These are phyloP conservation scores for Porites rus DNA, from an alignment of 92 coral and sea anemone genomes.

Conservation along the genomic window DNA sequence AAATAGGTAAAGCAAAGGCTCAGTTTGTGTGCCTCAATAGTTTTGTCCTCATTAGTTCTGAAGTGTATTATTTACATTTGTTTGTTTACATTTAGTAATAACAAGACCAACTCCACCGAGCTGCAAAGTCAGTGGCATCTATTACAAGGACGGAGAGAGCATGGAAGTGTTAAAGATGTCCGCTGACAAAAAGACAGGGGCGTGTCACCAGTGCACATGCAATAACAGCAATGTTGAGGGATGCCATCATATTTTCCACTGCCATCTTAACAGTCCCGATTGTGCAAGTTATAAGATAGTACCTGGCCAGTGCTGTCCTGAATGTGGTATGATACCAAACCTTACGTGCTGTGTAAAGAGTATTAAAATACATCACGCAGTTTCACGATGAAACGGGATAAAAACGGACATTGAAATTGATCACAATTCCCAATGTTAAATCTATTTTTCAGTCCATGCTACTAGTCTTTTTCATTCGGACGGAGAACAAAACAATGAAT, in stretches of 20 bases:
- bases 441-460: too few relatives aligned
- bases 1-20: too few relatives aligned
- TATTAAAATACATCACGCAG: background rate
- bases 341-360: too few relatives aligned
- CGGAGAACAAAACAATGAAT: too few relatives aligned
- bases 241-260: constrained; percentile 40
- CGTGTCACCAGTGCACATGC: constrained; percentile 34
- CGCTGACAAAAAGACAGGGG: background rate
- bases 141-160: constrained; percentile 22
- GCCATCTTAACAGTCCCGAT: constrained; percentile 11
- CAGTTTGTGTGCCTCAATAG: too few relatives aligned
- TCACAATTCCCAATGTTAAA: background rate
- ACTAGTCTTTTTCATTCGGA: too few relatives aligned
- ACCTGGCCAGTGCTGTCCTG: constrained; percentile 38
- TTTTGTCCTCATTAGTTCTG: too few relatives aligned
- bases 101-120: constrained; percentile 28
- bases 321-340: constrained; percentile 25
- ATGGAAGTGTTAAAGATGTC: constrained; percentile 42
- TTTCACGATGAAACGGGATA: background rate
- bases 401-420: background rate
- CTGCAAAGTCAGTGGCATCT: constrained; percentile 12
- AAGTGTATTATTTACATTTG: too few relatives aligned
- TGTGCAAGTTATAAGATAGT: constrained; percentile 21
- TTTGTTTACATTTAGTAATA: constrained; percentile 11
- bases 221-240: constrained; percentile 12